Conservation (phyloP, 37 sponge, comb jelly and placozoan genomes). For the Axinella damicornis region DNA sequence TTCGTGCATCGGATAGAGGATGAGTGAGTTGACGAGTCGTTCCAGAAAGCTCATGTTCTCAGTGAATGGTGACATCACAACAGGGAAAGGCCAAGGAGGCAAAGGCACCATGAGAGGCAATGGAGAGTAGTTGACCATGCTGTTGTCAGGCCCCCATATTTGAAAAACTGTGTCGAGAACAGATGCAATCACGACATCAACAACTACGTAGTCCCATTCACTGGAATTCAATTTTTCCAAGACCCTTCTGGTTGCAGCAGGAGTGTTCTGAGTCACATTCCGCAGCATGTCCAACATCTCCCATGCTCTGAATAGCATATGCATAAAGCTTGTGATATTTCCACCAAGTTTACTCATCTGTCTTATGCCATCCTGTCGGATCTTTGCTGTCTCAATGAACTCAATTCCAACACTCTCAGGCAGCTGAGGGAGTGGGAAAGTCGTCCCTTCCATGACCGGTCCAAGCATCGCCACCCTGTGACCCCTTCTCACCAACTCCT, state of each 20-base stretch:
- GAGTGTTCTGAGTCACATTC: background rate
- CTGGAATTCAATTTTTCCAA: background rate
- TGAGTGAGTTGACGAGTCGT: too few relatives aligned
- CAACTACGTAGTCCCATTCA: conserved; percentile 27
- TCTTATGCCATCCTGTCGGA: background rate
- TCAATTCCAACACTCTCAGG: too few relatives aligned
- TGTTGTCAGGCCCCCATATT: conserved; percentile 1
- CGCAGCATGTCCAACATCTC: too few relatives aligned
- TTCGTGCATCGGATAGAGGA: too few relatives aligned
- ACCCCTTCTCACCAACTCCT: conserved; percentile 19
- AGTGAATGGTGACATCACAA: too few relatives aligned
- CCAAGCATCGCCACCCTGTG: conserved; percentile 8
- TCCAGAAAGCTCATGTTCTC: too few relatives aligned
- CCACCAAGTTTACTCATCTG: background rate
- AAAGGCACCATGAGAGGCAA: too few relatives aligned
- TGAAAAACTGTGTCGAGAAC: background rate
- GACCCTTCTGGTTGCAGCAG: background rate
- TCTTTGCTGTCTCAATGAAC: background rate
- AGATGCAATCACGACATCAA: background rate
- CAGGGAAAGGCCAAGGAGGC: too few relatives aligned
- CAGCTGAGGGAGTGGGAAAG: too few relatives aligned
- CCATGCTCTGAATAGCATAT: background rate
- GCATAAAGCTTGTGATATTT: background rate
- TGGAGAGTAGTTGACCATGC: background rate
- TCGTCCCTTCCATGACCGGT: too few relatives aligned